These are phyloP conservation scores for Drosophila nikananu DNA, from an alignment of 1,140 invertebrate species.

Conservation along the genomic window DNA sequence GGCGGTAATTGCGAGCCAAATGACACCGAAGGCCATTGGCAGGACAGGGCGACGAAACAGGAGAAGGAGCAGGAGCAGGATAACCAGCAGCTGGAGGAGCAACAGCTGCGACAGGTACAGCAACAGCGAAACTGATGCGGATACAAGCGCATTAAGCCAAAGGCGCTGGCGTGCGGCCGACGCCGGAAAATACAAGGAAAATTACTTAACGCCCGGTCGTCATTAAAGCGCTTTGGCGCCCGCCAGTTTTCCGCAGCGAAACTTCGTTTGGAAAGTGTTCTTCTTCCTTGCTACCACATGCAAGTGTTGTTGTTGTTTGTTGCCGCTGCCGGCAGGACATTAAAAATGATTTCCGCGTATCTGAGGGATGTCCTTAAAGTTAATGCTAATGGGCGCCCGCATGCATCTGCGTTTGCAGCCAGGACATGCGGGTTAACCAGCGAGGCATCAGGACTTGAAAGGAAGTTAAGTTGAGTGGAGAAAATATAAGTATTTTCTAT, in stretches of 20 bases:
- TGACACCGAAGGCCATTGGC: slow-evolving; percentile 44
- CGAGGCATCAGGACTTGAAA: slow-evolving; percentile 16
- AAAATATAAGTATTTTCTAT: background rate
- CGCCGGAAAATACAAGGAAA: slow-evolving; percentile 62
- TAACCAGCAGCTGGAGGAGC: slow-evolving; percentile 40
- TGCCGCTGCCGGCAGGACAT: slow-evolving; percentile 39
- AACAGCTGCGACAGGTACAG: slow-evolving; percentile 29
- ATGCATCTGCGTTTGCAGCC: slow-evolving; percentile 46
- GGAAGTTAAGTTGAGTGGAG: background rate
- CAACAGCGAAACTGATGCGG: slow-evolving; percentile 58
- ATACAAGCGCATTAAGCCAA: slow-evolving; percentile 64
- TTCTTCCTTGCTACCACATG: background rate
- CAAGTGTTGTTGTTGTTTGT: slow-evolving; percentile 22
- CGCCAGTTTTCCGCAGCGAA: slow-evolving; percentile 14
- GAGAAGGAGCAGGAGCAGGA: background rate
- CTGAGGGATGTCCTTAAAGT: slow-evolving; percentile 38
- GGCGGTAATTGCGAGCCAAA: slow-evolving; percentile 66
- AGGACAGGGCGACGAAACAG: slow-evolving; percentile 7
- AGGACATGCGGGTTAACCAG: slow-evolving; percentile 31
- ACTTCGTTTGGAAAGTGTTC: slow-evolving; percentile 17
- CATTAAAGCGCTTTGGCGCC: slow-evolving; percentile 49
- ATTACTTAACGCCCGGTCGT: slow-evolving; percentile 61
- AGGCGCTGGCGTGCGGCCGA: slow-evolving; percentile 38
- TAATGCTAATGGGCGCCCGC: slow-evolving; percentile 56
- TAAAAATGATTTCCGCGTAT: slow-evolving; percentile 38